A percentile compares a stretch with the other conserved stretches of the same genome.
These are phyloP conservation scores for Drepana arcuata DNA, from an alignment of 1,140 invertebrate genomes.

Conservation along the genomic window DNA sequence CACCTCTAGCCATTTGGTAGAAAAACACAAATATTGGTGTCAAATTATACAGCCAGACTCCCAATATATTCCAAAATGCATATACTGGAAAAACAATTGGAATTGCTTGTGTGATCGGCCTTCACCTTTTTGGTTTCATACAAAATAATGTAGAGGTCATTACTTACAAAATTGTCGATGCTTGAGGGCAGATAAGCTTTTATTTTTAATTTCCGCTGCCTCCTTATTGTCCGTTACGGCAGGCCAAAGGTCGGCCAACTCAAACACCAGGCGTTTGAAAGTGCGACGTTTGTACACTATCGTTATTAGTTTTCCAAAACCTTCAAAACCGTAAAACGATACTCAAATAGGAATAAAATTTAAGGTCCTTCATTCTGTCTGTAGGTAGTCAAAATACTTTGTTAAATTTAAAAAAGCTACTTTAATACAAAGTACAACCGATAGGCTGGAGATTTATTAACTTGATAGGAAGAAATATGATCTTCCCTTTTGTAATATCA, in stretches of 20 bases:
- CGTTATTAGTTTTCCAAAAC: constrained; percentile 44
- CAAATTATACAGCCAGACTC: constrained; percentile 42
- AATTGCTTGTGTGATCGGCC: neutral
- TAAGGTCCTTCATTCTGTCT: too few relatives aligned
- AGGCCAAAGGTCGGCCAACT: constrained; percentile 48
- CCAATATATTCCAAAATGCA: constrained; percentile 44
- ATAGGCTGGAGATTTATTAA: too few relatives aligned
- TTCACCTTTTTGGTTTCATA: neutral
- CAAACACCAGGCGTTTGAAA: constrained; percentile 33
- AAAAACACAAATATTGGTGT: constrained; percentile 38
- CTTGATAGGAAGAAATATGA: too few relatives aligned
- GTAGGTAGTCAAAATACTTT: too few relatives aligned
- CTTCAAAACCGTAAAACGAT: too few relatives aligned
- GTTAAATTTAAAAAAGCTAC: too few relatives aligned
- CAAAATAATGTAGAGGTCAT: too few relatives aligned
- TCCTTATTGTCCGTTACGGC: constrained; percentile 25
- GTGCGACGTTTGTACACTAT: constrained; percentile 41
- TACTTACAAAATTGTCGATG: constrained; percentile 37
- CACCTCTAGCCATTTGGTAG: constrained; percentile 27
- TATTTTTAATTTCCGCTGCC: constrained; percentile 30
- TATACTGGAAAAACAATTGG: constrained; percentile 29
- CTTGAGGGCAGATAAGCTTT: constrained; percentile 32
- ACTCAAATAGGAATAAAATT: too few relatives aligned
- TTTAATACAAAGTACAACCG: too few relatives aligned
- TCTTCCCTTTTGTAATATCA: too few relatives aligned